phyloP scores from a whole-genome alignment of 1,140 invertebrate species.

The Aphidius ervi region DNA sequence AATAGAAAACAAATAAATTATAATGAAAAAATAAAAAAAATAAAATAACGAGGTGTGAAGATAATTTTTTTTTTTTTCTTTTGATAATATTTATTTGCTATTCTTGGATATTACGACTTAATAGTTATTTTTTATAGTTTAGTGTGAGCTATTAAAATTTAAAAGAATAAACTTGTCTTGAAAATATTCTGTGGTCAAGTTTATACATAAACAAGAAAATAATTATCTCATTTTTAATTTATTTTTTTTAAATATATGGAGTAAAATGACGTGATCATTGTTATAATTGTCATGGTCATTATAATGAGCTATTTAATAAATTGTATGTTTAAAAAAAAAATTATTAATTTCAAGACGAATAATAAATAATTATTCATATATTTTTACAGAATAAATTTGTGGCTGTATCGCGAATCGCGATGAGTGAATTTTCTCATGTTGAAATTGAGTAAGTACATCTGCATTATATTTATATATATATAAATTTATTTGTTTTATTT shows the following conservation, averaged over 20 bases:
- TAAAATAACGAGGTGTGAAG: not conserved
- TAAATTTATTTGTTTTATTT: conserved; percentile 7
- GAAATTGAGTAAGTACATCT: too few species aligned
- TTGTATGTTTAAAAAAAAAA: too few species aligned
- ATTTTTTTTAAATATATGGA: conserved; percentile 2
- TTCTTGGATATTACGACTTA: conserved; percentile 14
- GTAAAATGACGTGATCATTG: not conserved
- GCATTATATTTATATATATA: not conserved
- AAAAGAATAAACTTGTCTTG: too few species aligned
- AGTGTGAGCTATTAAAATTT: conserved; percentile 14
- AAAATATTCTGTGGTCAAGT: conserved; percentile 12
- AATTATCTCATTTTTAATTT: conserved; percentile 10
- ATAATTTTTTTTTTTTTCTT: not conserved
- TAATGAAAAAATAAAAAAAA: not conserved
- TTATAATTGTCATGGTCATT: too few species aligned
- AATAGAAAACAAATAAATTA: not conserved
- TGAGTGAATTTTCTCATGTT: too few species aligned
- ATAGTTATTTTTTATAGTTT: conserved; percentile 13
- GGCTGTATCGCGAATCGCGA: too few species aligned
- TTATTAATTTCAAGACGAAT: too few species aligned
- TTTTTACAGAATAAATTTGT: too few species aligned
- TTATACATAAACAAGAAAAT: conserved; percentile 11
- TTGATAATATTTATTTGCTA: conserved; percentile 15
- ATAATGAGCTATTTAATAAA: too few species aligned
- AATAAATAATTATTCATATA: too few species aligned